Evolutionary conservation across 2,113 vertebrate genomes (phyloP).

Genomic region (Hypomesus transpacificus): DNA sequence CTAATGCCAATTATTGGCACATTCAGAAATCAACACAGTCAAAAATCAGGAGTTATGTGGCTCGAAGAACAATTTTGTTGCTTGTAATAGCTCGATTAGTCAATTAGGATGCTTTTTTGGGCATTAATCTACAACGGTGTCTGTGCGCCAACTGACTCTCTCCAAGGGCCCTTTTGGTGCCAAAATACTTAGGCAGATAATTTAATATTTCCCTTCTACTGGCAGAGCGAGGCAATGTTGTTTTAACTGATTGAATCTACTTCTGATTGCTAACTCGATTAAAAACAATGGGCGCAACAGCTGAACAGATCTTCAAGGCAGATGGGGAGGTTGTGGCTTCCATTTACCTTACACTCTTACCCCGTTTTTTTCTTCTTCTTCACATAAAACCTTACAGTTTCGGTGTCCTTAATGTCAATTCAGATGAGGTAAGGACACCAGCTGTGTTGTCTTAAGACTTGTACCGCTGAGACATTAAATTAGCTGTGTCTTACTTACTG

Average conservation of each 20-base stretch:
- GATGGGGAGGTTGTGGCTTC: slow-evolving; percentile 32
- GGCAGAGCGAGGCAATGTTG: slow-evolving; percentile 56
- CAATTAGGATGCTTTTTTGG: slow-evolving; percentile 57
- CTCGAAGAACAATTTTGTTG: slow-evolving; percentile 41
- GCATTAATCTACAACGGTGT: slow-evolving; percentile 55
- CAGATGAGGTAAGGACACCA: no score
- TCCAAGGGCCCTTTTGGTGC: slow-evolving; percentile 43
- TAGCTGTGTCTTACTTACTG: no score
- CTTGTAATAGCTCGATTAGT: slow-evolving; percentile 59
- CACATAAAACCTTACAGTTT: no score
- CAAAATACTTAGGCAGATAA: slow-evolving; percentile 58
- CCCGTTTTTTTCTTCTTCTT: no score
- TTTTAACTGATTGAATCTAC: slow-evolving; percentile 67
- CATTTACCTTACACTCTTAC: no score
- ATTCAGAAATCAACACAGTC: neutral
- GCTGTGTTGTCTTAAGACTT: no score
- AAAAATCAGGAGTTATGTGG: slow-evolving; percentile 10
- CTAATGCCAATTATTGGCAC: neutral
- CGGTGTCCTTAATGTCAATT: no score
- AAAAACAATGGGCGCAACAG: slow-evolving; percentile 63
- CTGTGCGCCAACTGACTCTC: slow-evolving; percentile 27
- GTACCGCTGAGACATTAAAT: no score
- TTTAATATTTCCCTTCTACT: slow-evolving; percentile 66
- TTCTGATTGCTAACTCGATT: slow-evolving; percentile 62
- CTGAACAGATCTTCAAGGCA: slow-evolving; percentile 55